Conservation (phyloP, 2,888 invertebrate species). For the Protophormia terraenovae region DNA sequence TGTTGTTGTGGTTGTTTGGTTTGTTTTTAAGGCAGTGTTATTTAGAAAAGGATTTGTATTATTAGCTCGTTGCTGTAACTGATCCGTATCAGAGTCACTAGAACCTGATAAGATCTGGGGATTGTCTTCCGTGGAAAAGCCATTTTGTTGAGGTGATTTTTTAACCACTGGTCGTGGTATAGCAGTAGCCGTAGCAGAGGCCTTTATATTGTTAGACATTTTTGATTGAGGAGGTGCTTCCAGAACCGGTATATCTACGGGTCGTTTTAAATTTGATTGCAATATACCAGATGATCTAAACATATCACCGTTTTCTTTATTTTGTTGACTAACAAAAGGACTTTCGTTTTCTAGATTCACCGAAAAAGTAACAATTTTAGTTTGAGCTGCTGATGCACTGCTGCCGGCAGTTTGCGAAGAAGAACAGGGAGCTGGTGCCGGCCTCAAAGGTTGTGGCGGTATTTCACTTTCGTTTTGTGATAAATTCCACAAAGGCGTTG, state of each 20-base stretch:
- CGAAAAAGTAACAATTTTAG: constrained; percentile 77
- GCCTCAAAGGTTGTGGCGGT: constrained; percentile 86
- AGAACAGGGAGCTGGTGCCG: constrained; percentile 83
- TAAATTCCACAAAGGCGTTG: constrained; percentile 80
- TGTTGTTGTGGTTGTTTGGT: constrained; percentile 64
- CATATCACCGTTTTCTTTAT: constrained; percentile 48
- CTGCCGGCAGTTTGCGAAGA: constrained; percentile 74
- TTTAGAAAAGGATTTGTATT: constrained; percentile 79
- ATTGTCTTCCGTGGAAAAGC: constrained; percentile 67
- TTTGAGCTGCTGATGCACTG: constrained; percentile 70
- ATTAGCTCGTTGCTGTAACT: constrained; percentile 50
- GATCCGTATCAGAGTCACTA: constrained; percentile 51
- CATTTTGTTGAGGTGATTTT: constrained; percentile 76
- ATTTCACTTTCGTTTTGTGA: constrained; percentile 81
- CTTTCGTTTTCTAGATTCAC: constrained; percentile 69
- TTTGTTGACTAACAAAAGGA: constrained; percentile 12
- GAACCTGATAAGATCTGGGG: constrained; percentile 47
- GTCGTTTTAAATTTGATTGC: constrained; percentile 32
- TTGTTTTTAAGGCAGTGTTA: constrained; percentile 71
- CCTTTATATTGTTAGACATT: constrained; percentile 72
- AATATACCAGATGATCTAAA: constrained; percentile 44
- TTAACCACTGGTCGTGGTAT: constrained; percentile 80
- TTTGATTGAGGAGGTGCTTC: constrained; percentile 75
- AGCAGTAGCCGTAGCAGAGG: constrained; percentile 72
- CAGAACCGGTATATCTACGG: constrained; percentile 48